Base-by-base conservation (phyloP, 2,888 invertebrate species). In the Spilosoma lubricipeda region DNA sequence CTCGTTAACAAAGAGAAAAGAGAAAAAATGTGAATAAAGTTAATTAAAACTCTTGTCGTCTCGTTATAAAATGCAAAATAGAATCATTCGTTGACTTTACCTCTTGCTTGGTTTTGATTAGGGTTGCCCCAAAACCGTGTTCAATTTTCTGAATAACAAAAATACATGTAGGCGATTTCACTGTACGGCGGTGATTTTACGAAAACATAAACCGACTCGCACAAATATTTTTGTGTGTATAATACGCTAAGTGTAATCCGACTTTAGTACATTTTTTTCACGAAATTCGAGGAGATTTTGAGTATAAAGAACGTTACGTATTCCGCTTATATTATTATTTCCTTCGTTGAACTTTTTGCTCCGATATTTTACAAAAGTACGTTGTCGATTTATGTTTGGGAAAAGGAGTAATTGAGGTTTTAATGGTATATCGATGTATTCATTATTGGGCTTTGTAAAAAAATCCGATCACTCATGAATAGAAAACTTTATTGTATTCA, bases 21-120 rank as follows among this genome's bases (percentile, higher is more conserved):
- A 65, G 66, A 76, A 79, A 45, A 81, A 77, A 79, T 59, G 74
- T 15, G 52, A 80, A 85, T 80, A 81, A 80, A 82, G 74, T 83
- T 85, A 84, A 88, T 87, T 88, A 87, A 83, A 88, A 85, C 82
- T 81, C 84, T 82, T 81, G 83, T 83, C 81, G 77, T 77, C 80
- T 85, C 84, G 85, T 87, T 86, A 82, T 81, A 82, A 85, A 82
- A 85, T 87, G 83, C 85, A 84, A 84, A 87, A 83, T 81, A 80
- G 74, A 80, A 80, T 84, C 72, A 79, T 81, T 82, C 74, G 83
- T 77, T 77, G 79, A 78, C 72, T 80, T 73, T 84, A 33, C 73
- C 48, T 64, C 73, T 30, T 63, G 68, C 56, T 23, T 42, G 64
- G 52, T 59, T 69, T 73, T 52, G 67, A 33, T 9, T 69, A 75